phyloP scores from a whole-genome alignment of 2,797 vertebrate species.

The Tapera naevia region DNA sequence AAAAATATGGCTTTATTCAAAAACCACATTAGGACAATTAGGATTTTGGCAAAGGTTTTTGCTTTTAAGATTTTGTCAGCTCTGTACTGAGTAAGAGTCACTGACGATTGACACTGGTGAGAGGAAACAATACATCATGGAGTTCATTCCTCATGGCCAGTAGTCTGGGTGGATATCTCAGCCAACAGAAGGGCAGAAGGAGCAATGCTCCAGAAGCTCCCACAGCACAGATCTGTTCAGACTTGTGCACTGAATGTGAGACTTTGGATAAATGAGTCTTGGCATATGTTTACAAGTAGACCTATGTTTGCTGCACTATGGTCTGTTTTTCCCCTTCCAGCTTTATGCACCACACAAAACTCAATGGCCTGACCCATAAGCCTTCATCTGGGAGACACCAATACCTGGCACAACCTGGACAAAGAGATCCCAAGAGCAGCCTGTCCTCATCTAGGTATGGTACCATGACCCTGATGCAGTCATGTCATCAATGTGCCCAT shows the following conservation, averaged over 20 bases:
- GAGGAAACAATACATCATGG: not conserved
- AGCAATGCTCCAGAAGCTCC: not conserved
- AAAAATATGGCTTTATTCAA: not conserved
- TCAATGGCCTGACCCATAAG: not conserved
- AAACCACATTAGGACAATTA: not conserved
- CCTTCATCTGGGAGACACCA: not conserved
- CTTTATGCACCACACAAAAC: not conserved
- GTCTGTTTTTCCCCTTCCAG: not conserved
- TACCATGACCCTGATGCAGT: not conserved
- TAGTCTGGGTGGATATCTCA: not conserved
- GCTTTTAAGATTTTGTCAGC: not conserved
- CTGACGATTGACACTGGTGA: not conserved
- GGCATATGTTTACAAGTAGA: not conserved
- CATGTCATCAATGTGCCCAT: not conserved
- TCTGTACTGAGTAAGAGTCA: not conserved
- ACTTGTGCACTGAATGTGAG: not conserved
- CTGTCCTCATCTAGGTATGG: not conserved
- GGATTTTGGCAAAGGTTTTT: not conserved
- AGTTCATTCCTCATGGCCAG: not conserved
- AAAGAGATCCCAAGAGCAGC: not conserved
- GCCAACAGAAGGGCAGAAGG: not conserved
- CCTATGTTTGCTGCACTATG: not conserved
- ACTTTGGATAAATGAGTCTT: not conserved
- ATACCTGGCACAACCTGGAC: not conserved
- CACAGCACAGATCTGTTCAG: not conserved